Conservation (phyloP, 2,888 invertebrate species). For the Scrobipalpa costella region DNA sequence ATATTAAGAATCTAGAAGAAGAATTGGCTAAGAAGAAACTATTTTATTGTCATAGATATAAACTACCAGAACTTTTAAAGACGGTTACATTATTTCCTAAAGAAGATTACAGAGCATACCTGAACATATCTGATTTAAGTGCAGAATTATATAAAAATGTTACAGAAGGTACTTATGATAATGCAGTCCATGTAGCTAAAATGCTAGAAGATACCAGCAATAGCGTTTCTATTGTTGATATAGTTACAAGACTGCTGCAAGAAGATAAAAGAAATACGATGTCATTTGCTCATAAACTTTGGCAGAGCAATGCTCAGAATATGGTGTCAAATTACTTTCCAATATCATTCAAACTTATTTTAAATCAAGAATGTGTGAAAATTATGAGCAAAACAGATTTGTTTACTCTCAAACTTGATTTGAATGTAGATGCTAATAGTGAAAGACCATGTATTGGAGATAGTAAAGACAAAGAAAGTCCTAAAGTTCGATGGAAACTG, state of each 20-base stretch:
- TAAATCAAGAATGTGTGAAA: slow-evolving; percentile 38
- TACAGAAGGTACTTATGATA: slow-evolving; percentile 34
- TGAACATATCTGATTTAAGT: slow-evolving; percentile 38
- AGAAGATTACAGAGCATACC: slow-evolving; percentile 39
- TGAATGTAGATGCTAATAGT: slow-evolving; percentile 28
- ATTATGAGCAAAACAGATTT: slow-evolving; percentile 40
- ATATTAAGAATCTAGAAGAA: slow-evolving; percentile 41
- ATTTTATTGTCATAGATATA: slow-evolving; percentile 38
- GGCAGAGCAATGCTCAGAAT: slow-evolving; percentile 35
- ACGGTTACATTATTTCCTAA: slow-evolving; percentile 42
- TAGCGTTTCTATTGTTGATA: slow-evolving; percentile 33
- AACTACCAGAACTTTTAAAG: slow-evolving; percentile 36
- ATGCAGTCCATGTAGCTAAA: slow-evolving; percentile 41
- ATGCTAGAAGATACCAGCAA: slow-evolving; percentile 33
- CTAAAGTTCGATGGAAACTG: slow-evolving; percentile 44
- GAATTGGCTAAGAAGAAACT: slow-evolving; percentile 39
- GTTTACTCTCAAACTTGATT: slow-evolving; percentile 42
- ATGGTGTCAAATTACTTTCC: slow-evolving; percentile 43
- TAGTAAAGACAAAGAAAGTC: slow-evolving; percentile 34
- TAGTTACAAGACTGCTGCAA: slow-evolving; percentile 39
- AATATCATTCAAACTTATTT: slow-evolving; percentile 37
- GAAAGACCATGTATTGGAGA: slow-evolving; percentile 44
- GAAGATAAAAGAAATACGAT: slow-evolving; percentile 35
- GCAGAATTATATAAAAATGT: slow-evolving; percentile 39
- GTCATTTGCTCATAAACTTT: slow-evolving; percentile 44